Conservation (phyloP, 2,113 vertebrate genomes). For the Xenopus borealis region DNA sequence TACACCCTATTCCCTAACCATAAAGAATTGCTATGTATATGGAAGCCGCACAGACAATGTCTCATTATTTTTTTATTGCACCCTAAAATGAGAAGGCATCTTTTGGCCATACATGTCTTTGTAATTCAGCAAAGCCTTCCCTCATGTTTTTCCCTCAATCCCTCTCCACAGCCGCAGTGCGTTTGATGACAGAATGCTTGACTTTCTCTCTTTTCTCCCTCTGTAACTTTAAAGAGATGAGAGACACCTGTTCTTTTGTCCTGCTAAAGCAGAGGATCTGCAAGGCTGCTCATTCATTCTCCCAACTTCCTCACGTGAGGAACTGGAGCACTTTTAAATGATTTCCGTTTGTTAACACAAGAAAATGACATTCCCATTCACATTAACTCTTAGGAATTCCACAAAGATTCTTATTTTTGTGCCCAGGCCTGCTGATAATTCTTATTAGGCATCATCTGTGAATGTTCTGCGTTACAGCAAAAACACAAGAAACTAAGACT, state of each 20-base stretch:
- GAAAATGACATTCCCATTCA: slow-evolving; percentile 12
- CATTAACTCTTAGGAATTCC: background rate
- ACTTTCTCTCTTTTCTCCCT: slow-evolving; percentile 33
- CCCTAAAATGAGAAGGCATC: too few relatives aligned
- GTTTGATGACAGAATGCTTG: background rate
- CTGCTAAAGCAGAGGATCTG: slow-evolving; percentile 2
- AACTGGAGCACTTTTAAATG: background rate
- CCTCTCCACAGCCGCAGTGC: background rate
- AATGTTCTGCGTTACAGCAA: background rate
- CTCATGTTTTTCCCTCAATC: too few relatives aligned
- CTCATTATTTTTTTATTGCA: too few relatives aligned
- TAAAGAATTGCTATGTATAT: too few relatives aligned
- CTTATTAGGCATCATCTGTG: slow-evolving; percentile 2
- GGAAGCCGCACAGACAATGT: too few relatives aligned
- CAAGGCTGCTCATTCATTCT: slow-evolving; percentile 2
- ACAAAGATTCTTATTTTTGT: background rate
- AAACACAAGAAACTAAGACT: background rate
- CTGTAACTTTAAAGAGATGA: slow-evolving; percentile 19
- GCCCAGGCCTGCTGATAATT: slow-evolving; percentile 8
- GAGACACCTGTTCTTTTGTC: slow-evolving; percentile 35
- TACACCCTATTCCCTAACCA: too few relatives aligned
- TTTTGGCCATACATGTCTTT: too few relatives aligned
- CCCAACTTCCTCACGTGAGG: slow-evolving; percentile 15
- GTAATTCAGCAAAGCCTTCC: too few relatives aligned
- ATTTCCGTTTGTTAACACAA: slow-evolving; percentile 4